Evolutionary conservation across 2,113 vertebrate species (phyloP), one percentile per base, ranked within the genome.

Genomic region (Oncorhynchus masou): DNA sequence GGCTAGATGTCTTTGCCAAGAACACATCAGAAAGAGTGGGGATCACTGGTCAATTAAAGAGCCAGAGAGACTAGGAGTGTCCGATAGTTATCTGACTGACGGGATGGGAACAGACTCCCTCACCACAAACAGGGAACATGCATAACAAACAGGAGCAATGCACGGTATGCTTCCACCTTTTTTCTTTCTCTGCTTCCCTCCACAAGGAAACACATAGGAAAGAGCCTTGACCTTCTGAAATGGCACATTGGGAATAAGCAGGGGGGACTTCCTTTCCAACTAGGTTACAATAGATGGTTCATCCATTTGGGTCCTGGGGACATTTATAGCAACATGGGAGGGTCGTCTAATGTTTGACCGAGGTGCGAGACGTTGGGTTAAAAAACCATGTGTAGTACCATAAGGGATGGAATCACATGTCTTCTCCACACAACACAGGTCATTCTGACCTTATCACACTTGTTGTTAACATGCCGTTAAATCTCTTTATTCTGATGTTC

Each of bases 261-360:
- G 80, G 73, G 60, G 79, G 66, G 59, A 57, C 70, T 74, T 70
- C 71, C 69, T 81, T 79, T 24, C 34, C 31, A 70, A 13, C 34
- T 22, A 31, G 31, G 16, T 25, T 34, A 12, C 34, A 69, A 39
- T 86, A 89, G 86, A 86, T 89, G 87, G 82, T 81, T 70, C 73
- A 82, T 8, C 82, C 79, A 83, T 88, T 83, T 71, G 67, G 73
- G 71, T 24, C 54, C 20, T 62, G n/a, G 51, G 83, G 81, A 70
- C 82, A 82, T 83, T 88, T 83, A 74, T 81, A 90, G 85, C 66
- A 78, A 73, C 85, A 83, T 86, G 85, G 83, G 77, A 85, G 75
- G 80, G 89, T 80, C 72, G 64, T 27, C 22, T 25, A 45, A 74
- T 5, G 64, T 82, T 71, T 45, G 62, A 69, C 39, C 2, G 25